Conservation (phyloP, 1,140 invertebrate genomes). For the Drosophila teissieri region DNA sequence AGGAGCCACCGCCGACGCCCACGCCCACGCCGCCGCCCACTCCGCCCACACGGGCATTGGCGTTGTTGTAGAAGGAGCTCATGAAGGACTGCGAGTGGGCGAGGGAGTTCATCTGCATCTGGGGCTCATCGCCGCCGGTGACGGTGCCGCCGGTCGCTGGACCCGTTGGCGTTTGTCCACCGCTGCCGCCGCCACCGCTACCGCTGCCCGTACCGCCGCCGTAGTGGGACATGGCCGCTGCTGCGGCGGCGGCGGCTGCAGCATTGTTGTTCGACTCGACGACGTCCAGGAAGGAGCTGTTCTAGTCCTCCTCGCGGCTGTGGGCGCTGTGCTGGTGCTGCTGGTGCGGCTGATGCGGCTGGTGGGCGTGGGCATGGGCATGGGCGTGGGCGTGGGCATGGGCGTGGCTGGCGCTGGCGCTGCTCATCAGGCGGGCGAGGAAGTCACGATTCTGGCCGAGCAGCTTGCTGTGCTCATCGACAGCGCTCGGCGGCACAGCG, state of each 20-base stretch:
- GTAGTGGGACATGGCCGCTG: conserved; percentile 75
- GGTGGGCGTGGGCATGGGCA: conserved; percentile 45
- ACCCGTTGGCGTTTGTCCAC: conserved; percentile 27
- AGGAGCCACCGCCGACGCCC: conserved; percentile 62
- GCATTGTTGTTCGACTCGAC: conserved; percentile 82
- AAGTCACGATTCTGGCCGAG: conserved; percentile 82
- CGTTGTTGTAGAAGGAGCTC: conserved; percentile 84
- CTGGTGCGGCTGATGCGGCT: conserved; percentile 47
- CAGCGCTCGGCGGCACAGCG: conserved; percentile 68
- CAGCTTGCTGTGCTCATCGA: conserved; percentile 78
- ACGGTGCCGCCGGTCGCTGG: conserved; percentile 30
- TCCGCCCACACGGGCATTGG: conserved; percentile 74
- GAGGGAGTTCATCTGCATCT: conserved; percentile 83
- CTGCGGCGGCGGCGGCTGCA: conserved; percentile 54
- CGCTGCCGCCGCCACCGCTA: conserved; percentile 19
- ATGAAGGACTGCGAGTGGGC: conserved; percentile 81
- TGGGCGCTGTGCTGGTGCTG: conserved; percentile 71
- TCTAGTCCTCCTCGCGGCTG: conserved; percentile 79
- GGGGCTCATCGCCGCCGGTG: conserved; percentile 48
- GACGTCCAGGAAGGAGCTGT: conserved; percentile 82
- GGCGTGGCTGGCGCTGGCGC: conserved; percentile 65
- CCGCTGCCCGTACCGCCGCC: conserved; percentile 19
- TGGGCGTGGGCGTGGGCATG: conserved; percentile 48
- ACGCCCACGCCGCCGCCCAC: conserved; percentile 46
- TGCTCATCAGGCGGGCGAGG: conserved; percentile 78